A percentile compares a stretch with the other conserved stretches of the same genome.
Conservation (phyloP, 2,797 vertebrate genomes). For the Rhinoraja longicauda region DNA sequence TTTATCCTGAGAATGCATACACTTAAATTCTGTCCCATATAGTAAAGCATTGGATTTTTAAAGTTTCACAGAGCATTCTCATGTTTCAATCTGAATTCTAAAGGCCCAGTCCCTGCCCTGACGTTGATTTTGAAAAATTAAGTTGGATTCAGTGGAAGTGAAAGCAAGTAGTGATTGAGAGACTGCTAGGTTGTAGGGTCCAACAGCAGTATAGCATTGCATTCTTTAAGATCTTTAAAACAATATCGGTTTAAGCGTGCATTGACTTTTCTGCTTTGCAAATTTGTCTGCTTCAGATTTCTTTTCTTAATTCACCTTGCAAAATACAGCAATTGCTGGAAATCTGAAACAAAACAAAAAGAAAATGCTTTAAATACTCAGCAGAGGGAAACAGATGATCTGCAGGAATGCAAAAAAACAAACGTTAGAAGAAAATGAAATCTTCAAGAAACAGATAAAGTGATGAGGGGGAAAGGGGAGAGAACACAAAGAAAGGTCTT, state of each 20-base stretch:
- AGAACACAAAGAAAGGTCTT: no score
- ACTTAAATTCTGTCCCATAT: neutral
- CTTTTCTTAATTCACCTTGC: neutral
- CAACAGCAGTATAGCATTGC: neutral
- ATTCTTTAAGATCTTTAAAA: neutral
- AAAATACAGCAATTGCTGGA: no score
- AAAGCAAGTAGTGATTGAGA: neutral
- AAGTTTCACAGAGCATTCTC: neutral
- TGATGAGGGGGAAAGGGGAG: no score
- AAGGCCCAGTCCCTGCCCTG: neutral
- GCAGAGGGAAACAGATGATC: no score
- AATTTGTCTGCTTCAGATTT: neutral
- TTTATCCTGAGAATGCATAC: neutral
- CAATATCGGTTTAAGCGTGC: neutral
- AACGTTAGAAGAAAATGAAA: no score
- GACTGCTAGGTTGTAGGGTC: neutral
- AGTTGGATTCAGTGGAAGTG: neutral
- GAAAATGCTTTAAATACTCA: no score
- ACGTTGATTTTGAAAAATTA: neutral
- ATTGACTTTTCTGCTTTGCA: neutral
- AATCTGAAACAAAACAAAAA: no score
- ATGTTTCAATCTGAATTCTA: neutral
- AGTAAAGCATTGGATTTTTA: neutral
- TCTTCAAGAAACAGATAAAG: no score
- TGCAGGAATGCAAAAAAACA: no score